phyloP scores from a whole-genome alignment of 2,113 vertebrate genomes.

The Sterrhoptilus dennistouni region DNA sequence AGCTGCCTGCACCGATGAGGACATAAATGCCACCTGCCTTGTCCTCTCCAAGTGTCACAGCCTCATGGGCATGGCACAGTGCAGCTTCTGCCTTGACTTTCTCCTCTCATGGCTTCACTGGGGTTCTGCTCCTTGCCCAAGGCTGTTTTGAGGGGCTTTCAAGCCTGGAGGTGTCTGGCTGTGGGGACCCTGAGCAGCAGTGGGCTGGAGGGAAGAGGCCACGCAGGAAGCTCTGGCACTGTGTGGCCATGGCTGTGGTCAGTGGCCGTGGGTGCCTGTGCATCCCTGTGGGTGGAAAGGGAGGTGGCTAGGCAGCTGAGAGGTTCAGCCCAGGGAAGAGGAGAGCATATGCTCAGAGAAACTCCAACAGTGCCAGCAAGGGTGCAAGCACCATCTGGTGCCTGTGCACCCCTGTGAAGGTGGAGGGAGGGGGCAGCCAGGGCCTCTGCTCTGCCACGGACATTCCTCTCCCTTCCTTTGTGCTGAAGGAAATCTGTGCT shows the following conservation, averaged over 20 bases:
- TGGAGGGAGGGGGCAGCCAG: neutral
- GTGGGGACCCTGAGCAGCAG: neutral
- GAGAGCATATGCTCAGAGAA: neutral
- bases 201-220: neutral
- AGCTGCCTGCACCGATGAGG: neutral
- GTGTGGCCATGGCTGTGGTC: fast-evolving
- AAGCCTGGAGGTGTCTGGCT: neutral
- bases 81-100: neutral
- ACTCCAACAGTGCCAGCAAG: neutral
- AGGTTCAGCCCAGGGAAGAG: neutral
- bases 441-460: constrained; percentile 54
- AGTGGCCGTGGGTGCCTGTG: fast-evolving
- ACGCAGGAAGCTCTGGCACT: neutral
- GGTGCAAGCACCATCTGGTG: fast-evolving
- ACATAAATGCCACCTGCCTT: neutral
- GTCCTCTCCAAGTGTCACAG: neutral
- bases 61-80: fast-evolving
- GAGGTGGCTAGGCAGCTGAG: fast-evolving
- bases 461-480: constrained; percentile 79
- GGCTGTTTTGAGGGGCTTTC: fast-evolving
- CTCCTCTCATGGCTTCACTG: fast-evolving
- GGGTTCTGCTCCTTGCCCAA: neutral
- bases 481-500: constrained; percentile 90
- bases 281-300: fast-evolving
- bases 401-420: neutral